Percentiles rank a stretch among this genome's conserved stretches.
Conservation (phyloP, 2,888 invertebrate genomes). For the Exephanes ischioxanthus region DNA sequence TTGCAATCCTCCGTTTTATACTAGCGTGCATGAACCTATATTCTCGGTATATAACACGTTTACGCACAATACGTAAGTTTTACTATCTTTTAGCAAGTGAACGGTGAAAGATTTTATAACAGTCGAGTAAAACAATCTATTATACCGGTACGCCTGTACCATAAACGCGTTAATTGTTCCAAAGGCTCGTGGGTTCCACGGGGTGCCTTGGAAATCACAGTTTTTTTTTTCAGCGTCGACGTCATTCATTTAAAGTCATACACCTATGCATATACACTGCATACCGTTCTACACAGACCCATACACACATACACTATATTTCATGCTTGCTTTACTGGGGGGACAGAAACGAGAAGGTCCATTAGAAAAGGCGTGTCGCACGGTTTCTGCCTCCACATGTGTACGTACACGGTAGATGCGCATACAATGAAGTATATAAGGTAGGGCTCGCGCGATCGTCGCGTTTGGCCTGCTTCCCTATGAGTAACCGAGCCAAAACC, state of each 20-base stretch:
- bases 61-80: conserved; percentile 50
- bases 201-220: conserved; percentile 32
- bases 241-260: conserved; percentile 46
- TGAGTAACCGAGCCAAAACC: conserved; percentile 34
- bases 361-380: conserved; percentile 46
- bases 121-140: conserved; percentile 59
- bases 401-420: not conserved
- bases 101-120: conserved; percentile 52
- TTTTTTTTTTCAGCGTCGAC: conserved; percentile 42
- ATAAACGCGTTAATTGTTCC: conserved; percentile 55
- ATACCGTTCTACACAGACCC: not conserved
- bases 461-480: conserved; percentile 41
- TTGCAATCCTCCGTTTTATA: conserved; percentile 34
- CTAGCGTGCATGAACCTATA: conserved; percentile 28
- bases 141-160: conserved; percentile 30
- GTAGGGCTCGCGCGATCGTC: conserved; percentile 29
- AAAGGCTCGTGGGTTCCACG: conserved; percentile 5
- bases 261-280: conserved; percentile 16
- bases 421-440: conserved; percentile 8
- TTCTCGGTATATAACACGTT: conserved; percentile 40
- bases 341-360: conserved; percentile 14
- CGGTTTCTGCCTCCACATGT: conserved; percentile 25
- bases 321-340: not conserved
- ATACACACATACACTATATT: conserved; percentile 1
- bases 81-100: conserved; percentile 55